Percentiles rank a stretch among this genome's conserved stretches.
Conservation (phyloP, 2,797 vertebrate species). For the Macroramphosus scolopax region DNA sequence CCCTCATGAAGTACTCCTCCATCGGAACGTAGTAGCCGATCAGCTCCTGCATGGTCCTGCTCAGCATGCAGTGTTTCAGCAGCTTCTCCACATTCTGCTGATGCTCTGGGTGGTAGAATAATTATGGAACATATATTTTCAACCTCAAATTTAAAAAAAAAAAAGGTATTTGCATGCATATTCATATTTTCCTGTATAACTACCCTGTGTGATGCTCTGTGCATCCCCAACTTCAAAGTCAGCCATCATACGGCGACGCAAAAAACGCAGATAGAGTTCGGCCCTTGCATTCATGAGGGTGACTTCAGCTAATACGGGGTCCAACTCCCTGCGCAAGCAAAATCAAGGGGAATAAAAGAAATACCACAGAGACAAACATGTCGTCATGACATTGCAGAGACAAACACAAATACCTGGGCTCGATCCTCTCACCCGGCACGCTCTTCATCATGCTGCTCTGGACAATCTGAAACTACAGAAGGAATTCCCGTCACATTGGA, state of each 20-base stretch:
- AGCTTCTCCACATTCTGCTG: conserved; percentile 91
- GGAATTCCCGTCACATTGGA: not conserved
- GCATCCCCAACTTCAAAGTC: conserved; percentile 96
- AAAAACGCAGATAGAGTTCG: conserved; percentile 92
- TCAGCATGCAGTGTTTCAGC: conserved; percentile 90
- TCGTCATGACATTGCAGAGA: not conserved
- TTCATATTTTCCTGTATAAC: not conserved
- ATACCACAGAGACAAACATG: not conserved
- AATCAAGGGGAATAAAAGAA: conserved; percentile 15
- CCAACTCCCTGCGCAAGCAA: conserved; percentile 94
- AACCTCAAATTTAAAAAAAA: too few relatives aligned
- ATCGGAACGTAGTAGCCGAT: conserved; percentile 97
- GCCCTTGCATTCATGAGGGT: conserved; percentile 95
- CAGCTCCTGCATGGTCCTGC: conserved; percentile 93
- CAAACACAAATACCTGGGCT: conserved; percentile 83
- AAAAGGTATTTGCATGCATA: not conserved
- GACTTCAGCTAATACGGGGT: conserved; percentile 91
- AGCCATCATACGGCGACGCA: conserved; percentile 86
- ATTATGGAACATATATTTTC: too few relatives aligned
- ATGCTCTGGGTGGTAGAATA: conserved; percentile 71
- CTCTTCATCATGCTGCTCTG: conserved; percentile 94
- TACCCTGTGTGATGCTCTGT: conserved; percentile 90
- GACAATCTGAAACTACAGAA: conserved; percentile 90
- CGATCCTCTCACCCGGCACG: conserved; percentile 85
- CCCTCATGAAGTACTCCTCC: conserved; percentile 99